Percentiles rank a stretch among this genome's conserved stretches.
phyloP scores from a whole-genome alignment of 2,888 invertebrate genomes.

The Stictocephala bisonia region DNA sequence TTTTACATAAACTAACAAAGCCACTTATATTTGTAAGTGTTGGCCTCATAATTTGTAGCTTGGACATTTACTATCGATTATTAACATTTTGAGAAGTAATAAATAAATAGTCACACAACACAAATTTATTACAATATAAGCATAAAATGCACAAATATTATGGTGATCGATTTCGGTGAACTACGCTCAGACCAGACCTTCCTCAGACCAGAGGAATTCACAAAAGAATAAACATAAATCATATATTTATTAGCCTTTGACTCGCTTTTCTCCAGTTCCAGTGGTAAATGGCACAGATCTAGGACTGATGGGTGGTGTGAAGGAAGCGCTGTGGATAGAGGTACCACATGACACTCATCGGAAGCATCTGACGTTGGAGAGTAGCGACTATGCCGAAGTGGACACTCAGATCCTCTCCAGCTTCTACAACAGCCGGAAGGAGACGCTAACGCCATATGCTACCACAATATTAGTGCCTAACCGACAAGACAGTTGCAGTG shows the following conservation, averaged over 20 bases:
- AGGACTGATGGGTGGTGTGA: slow-evolving; percentile 66
- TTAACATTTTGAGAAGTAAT: no score
- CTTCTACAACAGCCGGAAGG: slow-evolving; percentile 55
- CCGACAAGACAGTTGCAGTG: slow-evolving; percentile 47
- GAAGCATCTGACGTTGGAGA: slow-evolving; percentile 52
- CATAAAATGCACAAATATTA: no score
- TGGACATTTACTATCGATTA: no score
- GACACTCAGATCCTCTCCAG: slow-evolving; percentile 65
- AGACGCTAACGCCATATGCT: slow-evolving; percentile 74
- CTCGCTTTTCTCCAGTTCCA: slow-evolving; percentile 54
- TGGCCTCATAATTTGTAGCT: no score
- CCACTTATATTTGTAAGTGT: no score
- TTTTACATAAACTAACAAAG: no score
- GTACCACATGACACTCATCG: slow-evolving; percentile 62
- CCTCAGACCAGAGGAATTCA: no score
- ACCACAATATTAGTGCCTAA: slow-evolving; percentile 72
- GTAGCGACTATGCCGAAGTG: slow-evolving; percentile 55
- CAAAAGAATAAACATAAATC: no score
- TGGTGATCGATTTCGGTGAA: no score
- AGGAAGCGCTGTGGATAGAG: slow-evolving; percentile 69
- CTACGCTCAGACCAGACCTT: no score
- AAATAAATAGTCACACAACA: no score
- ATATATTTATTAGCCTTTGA: neutral
- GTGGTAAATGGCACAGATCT: slow-evolving; percentile 60
- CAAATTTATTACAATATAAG: no score